Percentiles rank a stretch among this genome's conserved stretches.
These are phyloP conservation scores for Cephonodes hylas DNA, from an alignment of 2,888 invertebrate genomes.

Conservation along the genomic window DNA sequence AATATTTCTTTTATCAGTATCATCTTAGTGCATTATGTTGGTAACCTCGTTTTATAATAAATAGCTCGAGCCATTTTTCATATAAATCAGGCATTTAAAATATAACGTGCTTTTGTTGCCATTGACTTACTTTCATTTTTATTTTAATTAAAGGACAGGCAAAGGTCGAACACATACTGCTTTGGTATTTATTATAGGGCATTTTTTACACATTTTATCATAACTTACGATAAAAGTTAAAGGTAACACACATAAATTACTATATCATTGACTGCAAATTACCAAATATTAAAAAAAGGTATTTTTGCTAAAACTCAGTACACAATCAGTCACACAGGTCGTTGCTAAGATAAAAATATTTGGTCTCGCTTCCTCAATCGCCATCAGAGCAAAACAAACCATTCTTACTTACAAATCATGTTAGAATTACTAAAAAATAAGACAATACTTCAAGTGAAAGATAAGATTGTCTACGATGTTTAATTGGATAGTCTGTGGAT, in stretches of 20 bases:
- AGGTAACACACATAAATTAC: too few species aligned
- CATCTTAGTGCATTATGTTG: not conserved
- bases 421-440: too few species aligned
- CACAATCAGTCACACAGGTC: too few species aligned
- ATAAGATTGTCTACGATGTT: not conserved
- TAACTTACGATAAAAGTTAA: too few species aligned
- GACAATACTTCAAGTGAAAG: not conserved
- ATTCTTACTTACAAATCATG: too few species aligned
- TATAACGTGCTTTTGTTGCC: not conserved
- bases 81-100: not conserved
- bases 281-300: too few species aligned
- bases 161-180: not conserved
- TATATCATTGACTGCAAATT: too few species aligned
- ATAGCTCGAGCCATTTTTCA: not conserved
- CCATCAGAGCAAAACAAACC: too few species aligned
- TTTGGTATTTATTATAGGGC: not conserved
- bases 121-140: not conserved
- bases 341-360: too few species aligned
- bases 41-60: not conserved
- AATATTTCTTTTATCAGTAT: not conserved
- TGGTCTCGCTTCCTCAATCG: too few species aligned
- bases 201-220: too few species aligned
- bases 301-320: too few species aligned
- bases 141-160: not conserved
- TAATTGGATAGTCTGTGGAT: constrained; percentile 1